phyloP scores from a whole-genome alignment of 2,113 vertebrate genomes.

The Anolis sagrei region DNA sequence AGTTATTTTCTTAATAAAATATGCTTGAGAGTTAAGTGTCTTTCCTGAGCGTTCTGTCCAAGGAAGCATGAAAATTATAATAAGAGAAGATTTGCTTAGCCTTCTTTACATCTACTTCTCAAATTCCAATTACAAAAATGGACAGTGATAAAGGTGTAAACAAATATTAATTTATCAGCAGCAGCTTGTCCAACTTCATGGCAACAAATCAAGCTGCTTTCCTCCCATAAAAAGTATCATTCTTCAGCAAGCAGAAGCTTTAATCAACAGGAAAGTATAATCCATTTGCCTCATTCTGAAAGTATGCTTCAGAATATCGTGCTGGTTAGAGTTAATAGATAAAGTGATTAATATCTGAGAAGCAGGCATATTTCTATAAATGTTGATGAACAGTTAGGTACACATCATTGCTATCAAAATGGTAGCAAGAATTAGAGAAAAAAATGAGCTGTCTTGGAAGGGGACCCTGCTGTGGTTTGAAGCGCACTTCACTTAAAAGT shows the following conservation, averaged over 20 bases:
- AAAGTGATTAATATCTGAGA: constrained; percentile 19
- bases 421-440: not conserved
- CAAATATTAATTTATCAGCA: constrained; percentile 53
- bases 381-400: not conserved
- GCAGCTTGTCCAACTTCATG: constrained; percentile 49
- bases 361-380: not conserved
- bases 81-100: constrained; percentile 69
- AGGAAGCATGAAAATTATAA: constrained; percentile 69
- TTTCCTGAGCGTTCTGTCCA: constrained; percentile 63
- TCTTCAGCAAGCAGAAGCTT: constrained; percentile 26
- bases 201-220: constrained; percentile 36
- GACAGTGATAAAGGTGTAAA: constrained; percentile 63
- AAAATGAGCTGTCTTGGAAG: constrained; percentile 32
- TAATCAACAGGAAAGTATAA: constrained; percentile 41
- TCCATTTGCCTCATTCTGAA: not conserved
- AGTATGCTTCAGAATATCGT: constrained; percentile 8
- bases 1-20: constrained; percentile 52
- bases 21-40: constrained; percentile 60
- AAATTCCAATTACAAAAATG: constrained; percentile 67
- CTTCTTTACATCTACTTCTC: constrained; percentile 62
- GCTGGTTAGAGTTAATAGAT: constrained; percentile 14
- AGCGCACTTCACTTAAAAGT: not conserved
- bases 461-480: constrained; percentile 1
- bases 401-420: constrained; percentile 19
- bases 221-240: not conserved